Conservation (phyloP, 2,888 invertebrate genomes). For the Patella depressa region DNA sequence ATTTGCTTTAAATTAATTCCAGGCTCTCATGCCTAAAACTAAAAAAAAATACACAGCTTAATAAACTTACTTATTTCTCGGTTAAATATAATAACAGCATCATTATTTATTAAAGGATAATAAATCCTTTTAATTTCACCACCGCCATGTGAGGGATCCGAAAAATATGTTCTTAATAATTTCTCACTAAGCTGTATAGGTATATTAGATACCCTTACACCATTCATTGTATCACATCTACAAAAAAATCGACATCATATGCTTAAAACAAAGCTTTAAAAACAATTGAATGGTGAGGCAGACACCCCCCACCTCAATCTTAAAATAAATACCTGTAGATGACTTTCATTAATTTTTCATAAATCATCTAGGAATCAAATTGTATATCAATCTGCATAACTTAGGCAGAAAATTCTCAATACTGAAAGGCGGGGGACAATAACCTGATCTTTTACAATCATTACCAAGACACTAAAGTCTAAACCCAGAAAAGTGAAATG, state of each 20-base stretch:
- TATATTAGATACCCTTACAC: slow-evolving; percentile 38
- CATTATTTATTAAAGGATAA: slow-evolving; percentile 52
- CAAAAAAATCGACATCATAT: background rate
- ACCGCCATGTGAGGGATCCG: slow-evolving; percentile 42
- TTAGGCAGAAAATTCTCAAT: too few relatives aligned
- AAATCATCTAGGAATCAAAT: too few relatives aligned
- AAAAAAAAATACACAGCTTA: background rate
- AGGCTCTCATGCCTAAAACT: background rate
- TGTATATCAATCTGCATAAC: too few relatives aligned
- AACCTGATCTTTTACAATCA: too few relatives aligned
- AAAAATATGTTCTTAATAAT: slow-evolving; percentile 45
- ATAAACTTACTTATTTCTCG: slow-evolving; percentile 36
- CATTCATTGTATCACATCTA: slow-evolving; percentile 23
- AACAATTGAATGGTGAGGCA: background rate
- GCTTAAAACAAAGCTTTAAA: background rate
- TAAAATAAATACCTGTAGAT: too few relatives aligned
- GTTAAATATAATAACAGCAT: slow-evolving; percentile 51
- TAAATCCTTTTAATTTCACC: slow-evolving; percentile 46
- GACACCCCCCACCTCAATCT: too few relatives aligned
- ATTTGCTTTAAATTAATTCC: background rate
- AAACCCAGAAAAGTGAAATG: too few relatives aligned
- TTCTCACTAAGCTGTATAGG: slow-evolving; percentile 31
- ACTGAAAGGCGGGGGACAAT: too few relatives aligned
- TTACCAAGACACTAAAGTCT: too few relatives aligned
- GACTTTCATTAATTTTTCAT: too few relatives aligned